phyloP scores from a whole-genome alignment of 2,797 vertebrate species.

The Pantherophis vulpinus region DNA sequence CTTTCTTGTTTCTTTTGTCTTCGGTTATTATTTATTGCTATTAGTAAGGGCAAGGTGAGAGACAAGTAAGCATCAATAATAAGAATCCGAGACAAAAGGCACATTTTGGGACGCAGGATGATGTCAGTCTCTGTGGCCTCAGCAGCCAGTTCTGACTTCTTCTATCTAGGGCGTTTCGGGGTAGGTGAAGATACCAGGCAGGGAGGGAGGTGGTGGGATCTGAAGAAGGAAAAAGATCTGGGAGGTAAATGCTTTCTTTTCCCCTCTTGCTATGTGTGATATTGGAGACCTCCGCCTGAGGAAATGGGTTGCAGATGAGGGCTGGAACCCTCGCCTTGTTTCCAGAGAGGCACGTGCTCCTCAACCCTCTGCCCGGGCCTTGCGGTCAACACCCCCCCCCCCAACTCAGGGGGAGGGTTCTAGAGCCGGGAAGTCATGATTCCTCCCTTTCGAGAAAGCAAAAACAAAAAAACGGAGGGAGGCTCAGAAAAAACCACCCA shows the following conservation, averaged over 20 bases:
- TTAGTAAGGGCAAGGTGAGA: no score
- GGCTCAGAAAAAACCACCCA: neutral
- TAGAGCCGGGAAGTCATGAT: neutral
- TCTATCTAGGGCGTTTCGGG: neutral
- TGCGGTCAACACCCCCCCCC: neutral
- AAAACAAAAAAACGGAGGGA: neutral
- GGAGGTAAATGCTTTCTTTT: no score
- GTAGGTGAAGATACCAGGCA: neutral
- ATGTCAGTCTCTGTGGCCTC: no score
- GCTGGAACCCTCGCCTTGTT: neutral
- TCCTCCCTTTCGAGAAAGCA: neutral
- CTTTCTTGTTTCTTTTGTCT: neutral
- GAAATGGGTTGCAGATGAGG: conserved; percentile 18
- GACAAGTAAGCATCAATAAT: neutral
- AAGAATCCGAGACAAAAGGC: neutral
- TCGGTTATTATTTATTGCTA: neutral
- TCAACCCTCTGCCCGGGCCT: neutral
- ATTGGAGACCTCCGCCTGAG: neutral
- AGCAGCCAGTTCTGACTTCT: neutral
- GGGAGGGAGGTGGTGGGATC: neutral
- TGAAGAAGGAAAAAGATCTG: neutral
- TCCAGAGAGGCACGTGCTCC: neutral
- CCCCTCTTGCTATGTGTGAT: neutral
- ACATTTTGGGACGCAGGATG: neutral
- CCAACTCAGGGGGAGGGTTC: neutral